These are phyloP conservation scores for Fulmarus glacialis DNA, from an alignment of 2,113 vertebrate genomes.

Conservation along the genomic window DNA sequence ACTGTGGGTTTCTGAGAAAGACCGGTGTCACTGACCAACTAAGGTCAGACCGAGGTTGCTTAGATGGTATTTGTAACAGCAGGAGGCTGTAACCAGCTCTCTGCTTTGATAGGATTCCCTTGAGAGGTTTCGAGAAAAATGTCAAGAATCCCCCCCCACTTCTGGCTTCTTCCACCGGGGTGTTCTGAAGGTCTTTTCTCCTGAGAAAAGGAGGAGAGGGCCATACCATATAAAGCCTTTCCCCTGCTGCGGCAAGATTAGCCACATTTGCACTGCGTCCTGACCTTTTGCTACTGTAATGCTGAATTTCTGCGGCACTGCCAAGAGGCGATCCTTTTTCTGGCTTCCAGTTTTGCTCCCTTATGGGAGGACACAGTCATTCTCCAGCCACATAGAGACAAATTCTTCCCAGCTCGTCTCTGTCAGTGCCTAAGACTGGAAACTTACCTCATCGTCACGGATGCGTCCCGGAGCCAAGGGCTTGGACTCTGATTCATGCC, in stretches of 20 bases:
- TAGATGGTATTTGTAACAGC: not conserved
- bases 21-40: not conserved
- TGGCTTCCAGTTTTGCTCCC: conserved; percentile 23
- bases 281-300: conserved; percentile 64
- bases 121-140: not conserved
- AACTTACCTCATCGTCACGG: conserved; percentile 39
- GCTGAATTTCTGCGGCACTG: not conserved
- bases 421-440: conserved; percentile 1
- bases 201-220: not conserved
- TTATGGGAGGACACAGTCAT: conserved; percentile 39
- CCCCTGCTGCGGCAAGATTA: not conserved
- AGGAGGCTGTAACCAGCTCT: not conserved
- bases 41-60: conserved; percentile 14
- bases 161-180: not conserved
- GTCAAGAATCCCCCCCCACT: conserved; percentile 20
- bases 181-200: not conserved
- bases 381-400: conserved; percentile 11
- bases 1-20: conserved; percentile 44
- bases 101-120: conserved; percentile 36
- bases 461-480: not conserved
- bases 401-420: conserved; percentile 18
- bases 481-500: not conserved
- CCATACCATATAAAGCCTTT: conserved; percentile 29
- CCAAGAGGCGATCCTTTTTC: not conserved
- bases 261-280: not conserved